Evolutionary conservation across 2,888 invertebrate genomes (phyloP), one percentile per base, ranked within the genome.

Genomic region (Neuroscelio doddi): DNA sequence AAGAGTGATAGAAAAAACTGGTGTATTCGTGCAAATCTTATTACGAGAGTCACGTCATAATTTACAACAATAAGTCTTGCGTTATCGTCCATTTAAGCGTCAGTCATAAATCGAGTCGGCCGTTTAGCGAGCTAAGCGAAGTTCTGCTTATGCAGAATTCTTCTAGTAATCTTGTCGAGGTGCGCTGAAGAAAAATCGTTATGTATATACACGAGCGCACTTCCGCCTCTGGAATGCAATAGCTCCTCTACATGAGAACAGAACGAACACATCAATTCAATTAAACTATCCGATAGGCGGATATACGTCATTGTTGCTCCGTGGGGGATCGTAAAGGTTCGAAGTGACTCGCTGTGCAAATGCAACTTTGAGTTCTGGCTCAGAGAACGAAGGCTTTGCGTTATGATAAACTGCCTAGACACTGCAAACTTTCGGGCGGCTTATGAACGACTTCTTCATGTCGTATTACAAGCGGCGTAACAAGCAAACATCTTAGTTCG

Each of bases 31-130:
- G 38, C 38, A 38, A 38, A 16, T 38, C 38, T 16, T 38, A 17
- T 38, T 38, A 38, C n/a, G 38, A 17, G 17, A 38, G 38, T 38
- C n/a, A 38, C 38, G 38, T 38, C 38, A 38, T 38, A 38, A 38
- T 38, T 38, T 38, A 38, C 38, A 38, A 38, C 38, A 38, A 38
- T 38, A 17, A 38, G 38, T 38, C 38, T 38, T 17, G 38, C 17
- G 38, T 38, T 38, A 38, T 38, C 38, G 38, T 38, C 38, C 17
- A 17, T 38, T 38, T 38, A 38, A 38, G 38, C 12, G 16, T 38
- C 17, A 17, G 17, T 38, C 38, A 38, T 38, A 38, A 38, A 38
- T 38, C 38, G 38, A 21, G 21, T 5, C 21, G 21, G 38, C 12
- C 38, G 38, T 17, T 38, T 38, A 38, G 38, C 36, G 36, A n/a